Conservation (phyloP, 2,888 invertebrate species). For the Nasonovia ribisnigri region DNA sequence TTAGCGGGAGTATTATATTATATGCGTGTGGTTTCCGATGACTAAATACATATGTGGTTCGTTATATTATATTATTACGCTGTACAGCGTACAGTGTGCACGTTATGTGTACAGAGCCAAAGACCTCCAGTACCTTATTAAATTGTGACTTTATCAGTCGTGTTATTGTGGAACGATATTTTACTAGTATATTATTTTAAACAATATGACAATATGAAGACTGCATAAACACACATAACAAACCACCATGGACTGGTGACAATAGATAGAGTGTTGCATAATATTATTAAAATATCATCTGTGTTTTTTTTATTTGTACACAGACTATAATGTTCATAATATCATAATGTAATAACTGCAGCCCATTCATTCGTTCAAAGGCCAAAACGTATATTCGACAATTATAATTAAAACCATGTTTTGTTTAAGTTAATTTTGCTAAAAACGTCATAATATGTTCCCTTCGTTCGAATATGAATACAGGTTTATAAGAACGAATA, state of each 20-base stretch:
- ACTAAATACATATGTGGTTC: background rate
- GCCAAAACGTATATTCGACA: background rate
- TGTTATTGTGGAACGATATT: background rate
- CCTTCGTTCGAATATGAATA: background rate
- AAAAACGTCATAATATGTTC: background rate
- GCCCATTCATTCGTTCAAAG: background rate
- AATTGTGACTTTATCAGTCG: background rate
- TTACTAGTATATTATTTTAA: background rate
- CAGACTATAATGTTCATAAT: background rate
- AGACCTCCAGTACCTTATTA: slow-evolving; percentile 12
- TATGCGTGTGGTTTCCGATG: slow-evolving; percentile 30
- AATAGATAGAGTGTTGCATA: background rate
- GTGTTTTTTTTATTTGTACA: background rate
- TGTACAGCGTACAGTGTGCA: background rate
- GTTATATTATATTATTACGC: background rate
- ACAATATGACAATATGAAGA: background rate
- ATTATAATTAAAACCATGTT: background rate
- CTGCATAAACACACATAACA: background rate
- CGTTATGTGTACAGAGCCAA: background rate
- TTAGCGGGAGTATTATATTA: slow-evolving; percentile 9
- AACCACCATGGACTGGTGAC: background rate
- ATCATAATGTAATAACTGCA: no score
- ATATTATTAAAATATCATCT: background rate
- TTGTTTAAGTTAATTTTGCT: background rate
- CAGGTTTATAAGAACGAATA: background rate